Evolutionary conservation across 2,888 invertebrate species (phyloP), one percentile per base, ranked within the genome.

Genomic region (Vanessa cardui): DNA sequence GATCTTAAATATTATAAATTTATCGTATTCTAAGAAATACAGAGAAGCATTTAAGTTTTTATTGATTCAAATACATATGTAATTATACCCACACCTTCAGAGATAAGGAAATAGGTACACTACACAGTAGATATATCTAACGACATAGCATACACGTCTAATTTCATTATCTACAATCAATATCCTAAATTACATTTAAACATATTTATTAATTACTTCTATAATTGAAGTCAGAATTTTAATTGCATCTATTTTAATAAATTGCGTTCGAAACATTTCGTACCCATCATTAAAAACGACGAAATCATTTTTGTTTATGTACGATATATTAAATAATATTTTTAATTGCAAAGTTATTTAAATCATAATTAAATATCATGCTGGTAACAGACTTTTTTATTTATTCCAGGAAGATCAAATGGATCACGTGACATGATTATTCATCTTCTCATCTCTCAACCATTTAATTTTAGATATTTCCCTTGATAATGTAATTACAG

Each of bases 41-140:
- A 21, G 52, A 54, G 26, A 54, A n/a, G 16, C 52, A 54, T 54
- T 54, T 31, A 54, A 49, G 31, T 54, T 54, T 54, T 54, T 54
- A 31, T 54, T 26, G n/a, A 6, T n/a, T n/a, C 50, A 26, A 4
- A 52, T 31, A 31, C 16, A 31, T 54, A 26, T 16, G 31, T 54
- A 54, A 54, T 54, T 54, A 54, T 26, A 54, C n/a, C 52, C 52
- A 54, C 52, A 54, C 52, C 52, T 31, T 54, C 12, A 54, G 6
- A 54, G 52, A 54, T 54, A 54, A 54, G 52, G 52, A 54, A 54
- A 7, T 54, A 54, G n/a, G 31, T 54, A 52, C 21, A 6, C 6
- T 9, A 12, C 7, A 31, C 18, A 20, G 49, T 31, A 6, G 26
- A 26, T 54, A 16, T 52, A 2, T 54, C 39, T 39, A 39, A 39